Percentiles rank a stretch among this genome's conserved stretches.
Conservation (phyloP, 35 echinoderm and acorn worm species). For the Heliocidaris tuberculata region DNA sequence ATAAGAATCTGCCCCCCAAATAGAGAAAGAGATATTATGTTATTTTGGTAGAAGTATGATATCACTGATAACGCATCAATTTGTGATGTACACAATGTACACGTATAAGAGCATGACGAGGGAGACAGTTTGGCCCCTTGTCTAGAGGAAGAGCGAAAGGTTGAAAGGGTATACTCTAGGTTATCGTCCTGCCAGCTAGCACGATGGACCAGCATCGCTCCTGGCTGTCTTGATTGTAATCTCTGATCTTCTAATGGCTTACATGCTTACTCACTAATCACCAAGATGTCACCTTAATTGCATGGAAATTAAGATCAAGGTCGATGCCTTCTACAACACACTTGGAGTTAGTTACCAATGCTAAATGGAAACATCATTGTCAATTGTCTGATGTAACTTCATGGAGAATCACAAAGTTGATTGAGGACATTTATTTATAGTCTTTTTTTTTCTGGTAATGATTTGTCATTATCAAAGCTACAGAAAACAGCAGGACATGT, state of each 20-base stretch:
- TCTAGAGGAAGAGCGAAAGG: neutral
- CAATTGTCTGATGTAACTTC: neutral
- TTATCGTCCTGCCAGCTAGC: neutral
- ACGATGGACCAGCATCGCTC: neutral
- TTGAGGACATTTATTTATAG: neutral
- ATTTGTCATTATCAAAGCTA: neutral
- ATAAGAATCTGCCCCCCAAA: no score
- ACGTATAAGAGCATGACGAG: neutral
- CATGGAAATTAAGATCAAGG: slow-evolving; percentile 11
- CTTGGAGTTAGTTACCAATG: neutral
- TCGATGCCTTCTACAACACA: neutral
- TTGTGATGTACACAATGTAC: neutral
- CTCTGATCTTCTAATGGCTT: slow-evolving; percentile 2
- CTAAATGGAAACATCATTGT: neutral
- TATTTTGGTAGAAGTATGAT: neutral
- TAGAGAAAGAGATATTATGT: neutral
- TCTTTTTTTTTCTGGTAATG: neutral
- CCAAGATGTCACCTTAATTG: slow-evolving; percentile 16
- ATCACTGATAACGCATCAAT: neutral
- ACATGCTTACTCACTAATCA: neutral
- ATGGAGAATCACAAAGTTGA: neutral
- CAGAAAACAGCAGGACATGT: neutral
- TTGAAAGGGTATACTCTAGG: slow-evolving; percentile 2
- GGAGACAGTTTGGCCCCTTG: neutral
- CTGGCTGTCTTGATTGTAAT: slow-evolving; percentile 10